A percentile compares a stretch with the other conserved stretches of the same genome.
These are phyloP conservation scores for Aepyceros melampus DNA, from an alignment of 2,113 vertebrate species.

Conservation along the genomic window DNA sequence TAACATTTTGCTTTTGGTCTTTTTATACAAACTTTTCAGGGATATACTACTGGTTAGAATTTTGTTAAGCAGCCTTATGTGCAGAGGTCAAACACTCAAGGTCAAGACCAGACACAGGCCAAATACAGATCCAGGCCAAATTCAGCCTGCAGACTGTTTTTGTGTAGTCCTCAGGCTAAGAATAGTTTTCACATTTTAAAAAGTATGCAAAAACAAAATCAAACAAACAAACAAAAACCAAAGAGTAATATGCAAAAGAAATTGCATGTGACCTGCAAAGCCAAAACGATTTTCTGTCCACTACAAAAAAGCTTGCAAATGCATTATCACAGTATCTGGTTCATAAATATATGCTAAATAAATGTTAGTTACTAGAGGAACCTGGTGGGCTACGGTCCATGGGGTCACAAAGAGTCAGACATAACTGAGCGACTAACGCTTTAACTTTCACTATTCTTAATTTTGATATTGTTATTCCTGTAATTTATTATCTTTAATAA, in stretches of 20 bases:
- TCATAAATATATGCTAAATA: background rate
- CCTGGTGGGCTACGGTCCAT: background rate
- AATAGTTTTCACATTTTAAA: background rate
- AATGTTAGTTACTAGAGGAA: background rate
- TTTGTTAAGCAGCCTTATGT: background rate
- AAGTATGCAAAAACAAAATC: background rate
- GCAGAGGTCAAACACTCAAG: conserved; percentile 9
- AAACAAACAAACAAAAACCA: background rate
- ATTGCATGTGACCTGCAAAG: background rate
- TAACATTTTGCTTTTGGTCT: background rate
- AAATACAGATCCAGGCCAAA: background rate
- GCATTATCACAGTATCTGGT: background rate
- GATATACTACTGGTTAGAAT: background rate
- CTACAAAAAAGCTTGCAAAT: background rate
- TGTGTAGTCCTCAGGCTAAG: background rate
- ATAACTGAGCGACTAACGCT: background rate
- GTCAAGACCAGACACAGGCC: background rate
- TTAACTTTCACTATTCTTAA: background rate
- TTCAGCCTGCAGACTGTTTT: background rate
- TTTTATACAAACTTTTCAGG: background rate
- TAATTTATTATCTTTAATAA: background rate
- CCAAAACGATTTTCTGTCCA: background rate
- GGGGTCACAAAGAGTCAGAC: background rate
- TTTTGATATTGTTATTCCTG: background rate
- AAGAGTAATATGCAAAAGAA: background rate